Evolutionary conservation across 2,888 invertebrate genomes (phyloP).

Genomic region (Latheticus oryzae): DNA sequence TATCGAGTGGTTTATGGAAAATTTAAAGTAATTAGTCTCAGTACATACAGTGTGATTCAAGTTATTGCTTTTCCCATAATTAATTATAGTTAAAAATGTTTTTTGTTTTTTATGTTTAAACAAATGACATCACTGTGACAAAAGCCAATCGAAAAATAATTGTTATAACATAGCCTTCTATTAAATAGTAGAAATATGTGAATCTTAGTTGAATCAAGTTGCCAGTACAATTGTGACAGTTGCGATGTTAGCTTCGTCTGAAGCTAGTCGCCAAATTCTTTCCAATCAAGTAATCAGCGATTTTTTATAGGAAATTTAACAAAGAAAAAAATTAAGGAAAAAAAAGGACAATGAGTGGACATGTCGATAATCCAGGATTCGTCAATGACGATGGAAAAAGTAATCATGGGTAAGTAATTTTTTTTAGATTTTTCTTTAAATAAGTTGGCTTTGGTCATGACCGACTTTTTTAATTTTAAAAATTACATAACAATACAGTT

Average conservation of each 20-base stretch:
- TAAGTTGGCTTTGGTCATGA: too few species aligned
- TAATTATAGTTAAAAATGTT: too few species aligned
- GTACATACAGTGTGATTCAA: too few species aligned
- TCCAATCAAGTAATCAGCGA: not conserved
- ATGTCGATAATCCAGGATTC: constrained; percentile 69
- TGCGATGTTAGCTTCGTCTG: constrained; percentile 17
- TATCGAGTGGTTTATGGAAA: too few species aligned
- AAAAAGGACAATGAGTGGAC: constrained; percentile 58
- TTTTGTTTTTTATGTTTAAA: too few species aligned
- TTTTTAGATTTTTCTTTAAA: constrained; percentile 3
- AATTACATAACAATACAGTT: constrained; percentile 18
- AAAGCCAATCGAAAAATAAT: too few species aligned
- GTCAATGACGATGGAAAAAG: constrained; percentile 68
- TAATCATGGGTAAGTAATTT: constrained; percentile 61
- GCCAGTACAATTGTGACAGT: constrained; percentile 35
- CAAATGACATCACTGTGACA: too few species aligned
- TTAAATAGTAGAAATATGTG: too few species aligned
- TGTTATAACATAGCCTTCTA: too few species aligned
- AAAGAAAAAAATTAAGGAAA: not conserved
- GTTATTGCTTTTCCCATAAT: too few species aligned
- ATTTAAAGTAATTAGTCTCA: too few species aligned
- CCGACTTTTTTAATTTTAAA: too few species aligned
- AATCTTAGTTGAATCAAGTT: constrained; percentile 8
- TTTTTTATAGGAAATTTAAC: not conserved
- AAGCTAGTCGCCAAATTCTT: constrained; percentile 14